A percentile compares a stretch with the other conserved stretches of the same genome.
phyloP scores from a whole-genome alignment of 2,888 invertebrate species.

The Apoderus coryli region DNA sequence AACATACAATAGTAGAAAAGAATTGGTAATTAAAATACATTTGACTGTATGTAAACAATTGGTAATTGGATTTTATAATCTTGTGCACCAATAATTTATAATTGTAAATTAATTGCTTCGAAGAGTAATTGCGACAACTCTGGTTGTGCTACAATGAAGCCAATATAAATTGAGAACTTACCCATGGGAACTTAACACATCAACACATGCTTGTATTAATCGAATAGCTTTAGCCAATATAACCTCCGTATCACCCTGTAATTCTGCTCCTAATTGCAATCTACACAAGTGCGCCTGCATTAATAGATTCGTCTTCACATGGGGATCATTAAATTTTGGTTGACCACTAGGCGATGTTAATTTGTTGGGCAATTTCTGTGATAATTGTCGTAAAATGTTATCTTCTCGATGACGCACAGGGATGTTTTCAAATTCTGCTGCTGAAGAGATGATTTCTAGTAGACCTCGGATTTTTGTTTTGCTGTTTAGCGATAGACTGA shows the following conservation, averaged over 20 bases:
- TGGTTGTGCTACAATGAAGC: too few species aligned
- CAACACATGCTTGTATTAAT: constrained; percentile 87
- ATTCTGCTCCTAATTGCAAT: constrained; percentile 85
- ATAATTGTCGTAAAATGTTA: constrained; percentile 50
- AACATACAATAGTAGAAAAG: too few species aligned
- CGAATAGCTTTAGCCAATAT: constrained; percentile 76
- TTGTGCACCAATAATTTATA: too few species aligned
- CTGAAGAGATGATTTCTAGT: constrained; percentile 94
- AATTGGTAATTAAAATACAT: too few species aligned
- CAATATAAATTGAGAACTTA: too few species aligned
- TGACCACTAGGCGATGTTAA: constrained; percentile 42
- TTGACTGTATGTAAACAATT: too few species aligned
- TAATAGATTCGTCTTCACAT: constrained; percentile 89
- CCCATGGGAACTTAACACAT: constrained; percentile 87
- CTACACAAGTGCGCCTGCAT: constrained; percentile 88
- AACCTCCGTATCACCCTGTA: constrained; percentile 89
- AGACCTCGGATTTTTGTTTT: constrained; percentile 97
- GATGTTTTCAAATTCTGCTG: constrained; percentile 90
- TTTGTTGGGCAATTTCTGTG: constrained; percentile 44
- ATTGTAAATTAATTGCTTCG: too few species aligned
- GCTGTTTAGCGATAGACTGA: constrained; percentile 88
- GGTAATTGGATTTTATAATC: too few species aligned
- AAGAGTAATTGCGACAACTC: too few species aligned
- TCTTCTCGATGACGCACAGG: constrained; percentile 94
- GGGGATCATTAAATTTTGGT: constrained; percentile 89